Base-by-base conservation (phyloP, 1,140 invertebrate genomes). In the Bombus picipes region DNA sequence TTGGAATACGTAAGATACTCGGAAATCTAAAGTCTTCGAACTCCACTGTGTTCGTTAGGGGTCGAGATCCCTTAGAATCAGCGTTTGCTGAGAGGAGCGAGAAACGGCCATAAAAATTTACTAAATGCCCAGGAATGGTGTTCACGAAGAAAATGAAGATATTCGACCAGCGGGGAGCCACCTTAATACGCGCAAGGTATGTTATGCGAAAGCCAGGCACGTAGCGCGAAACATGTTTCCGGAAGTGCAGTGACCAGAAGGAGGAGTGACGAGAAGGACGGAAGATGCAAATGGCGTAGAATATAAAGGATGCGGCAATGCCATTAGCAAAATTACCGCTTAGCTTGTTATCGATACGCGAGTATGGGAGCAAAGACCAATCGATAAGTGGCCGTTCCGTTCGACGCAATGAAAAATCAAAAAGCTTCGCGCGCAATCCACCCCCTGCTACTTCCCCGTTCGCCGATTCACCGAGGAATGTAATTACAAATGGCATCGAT, bases 321-420 rank as follows among this genome's bases (percentile, higher is more conserved):
- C 93, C 93, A 94, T 94, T 94, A 94, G 93, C 90, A 92, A 94
- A 94, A 94, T 94, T 94, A 94, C 92, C 90, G 89, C 85, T 92
- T 92, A 92, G 89, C 92, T 91, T 92, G 93, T 94, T 93, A 92
- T 91, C 92, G 93, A 94, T 93, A 92, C 89, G 86, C 88, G 88
- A 90, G 91, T 92, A 90, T 65, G 47, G 86, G 83, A 68, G 81
- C 74, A 86, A 76, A 71, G 62, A 79, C 77, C 78, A 86, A 86
- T 86, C 59, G 79, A 78, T 76, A 81, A 87, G 57, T 41, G 80
- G 57, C 59, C 37, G 28, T 62, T 74, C 65, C 57, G 25, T 68
- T 83, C 62, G 71, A 15, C 59, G 34, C 80, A 66, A 70, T 59
- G 81, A 83, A 83, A 68, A 87, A 82, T 83, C 81, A 53, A 57